Evolutionary conservation across 35 echinoderm and acorn worm genomes (phyloP).

Genomic region (Holothuria glaberrima): DNA sequence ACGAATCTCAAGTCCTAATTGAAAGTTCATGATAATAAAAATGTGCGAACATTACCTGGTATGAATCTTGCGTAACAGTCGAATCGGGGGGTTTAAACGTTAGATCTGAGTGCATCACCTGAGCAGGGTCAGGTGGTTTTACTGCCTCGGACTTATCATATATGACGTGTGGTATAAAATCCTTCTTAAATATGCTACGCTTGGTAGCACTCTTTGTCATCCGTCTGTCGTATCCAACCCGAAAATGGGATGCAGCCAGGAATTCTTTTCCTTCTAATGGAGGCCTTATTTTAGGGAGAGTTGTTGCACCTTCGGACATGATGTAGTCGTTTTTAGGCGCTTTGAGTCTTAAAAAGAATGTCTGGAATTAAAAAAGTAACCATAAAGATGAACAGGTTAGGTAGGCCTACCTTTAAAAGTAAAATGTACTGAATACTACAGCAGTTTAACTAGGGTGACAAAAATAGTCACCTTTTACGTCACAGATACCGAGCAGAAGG

Average conservation of each 20-base stretch:
- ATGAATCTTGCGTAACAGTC: slow-evolving; percentile 77
- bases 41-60: slow-evolving; percentile 34
- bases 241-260: slow-evolving; percentile 75
- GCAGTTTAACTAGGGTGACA: no score
- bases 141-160: slow-evolving; percentile 62
- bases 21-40: no score
- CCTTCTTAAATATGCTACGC: slow-evolving; percentile 88
- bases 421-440: no score
- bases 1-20: no score
- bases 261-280: slow-evolving; percentile 64
- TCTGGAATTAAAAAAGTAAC: no score
- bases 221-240: slow-evolving; percentile 80
- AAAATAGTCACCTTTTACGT: no score
- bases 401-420: no score
- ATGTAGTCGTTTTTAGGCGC: not conserved
- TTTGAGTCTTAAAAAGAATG: no score
- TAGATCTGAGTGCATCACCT: slow-evolving; percentile 86
- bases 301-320: not conserved
- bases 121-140: slow-evolving; percentile 82
- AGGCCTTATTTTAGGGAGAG: not conserved
- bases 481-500: no score
- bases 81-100: slow-evolving; percentile 35
- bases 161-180: slow-evolving; percentile 64
- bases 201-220: slow-evolving; percentile 85
- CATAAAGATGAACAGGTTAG: no score